phyloP scores from a whole-genome alignment of 2,888 invertebrate species.

The Standfussiana lucernea region DNA sequence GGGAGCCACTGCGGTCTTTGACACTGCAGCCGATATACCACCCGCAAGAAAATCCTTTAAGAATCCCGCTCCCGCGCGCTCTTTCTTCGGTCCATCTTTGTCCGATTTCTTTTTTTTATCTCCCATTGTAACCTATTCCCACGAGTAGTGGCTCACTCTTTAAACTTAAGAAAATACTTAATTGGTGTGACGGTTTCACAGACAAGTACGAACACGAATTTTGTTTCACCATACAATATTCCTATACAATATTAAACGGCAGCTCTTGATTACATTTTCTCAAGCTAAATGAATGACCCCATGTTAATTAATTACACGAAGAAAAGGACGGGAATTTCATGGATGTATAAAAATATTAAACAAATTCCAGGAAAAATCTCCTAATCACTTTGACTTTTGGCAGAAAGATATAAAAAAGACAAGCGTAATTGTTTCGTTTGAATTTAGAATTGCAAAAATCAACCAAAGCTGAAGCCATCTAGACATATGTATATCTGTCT shows the following conservation, averaged over 20 bases:
- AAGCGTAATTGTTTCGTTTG: slow-evolving; percentile 35
- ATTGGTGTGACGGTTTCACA: neutral
- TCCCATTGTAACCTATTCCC: slow-evolving; percentile 26
- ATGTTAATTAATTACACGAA: neutral
- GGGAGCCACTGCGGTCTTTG: slow-evolving; percentile 98
- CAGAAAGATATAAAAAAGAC: slow-evolving; percentile 40
- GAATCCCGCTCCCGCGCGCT: slow-evolving; percentile 9
- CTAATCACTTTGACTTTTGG: slow-evolving; percentile 44
- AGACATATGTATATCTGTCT: neutral
- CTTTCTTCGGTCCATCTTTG: neutral
- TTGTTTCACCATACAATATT: neutral
- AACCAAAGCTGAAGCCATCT: neutral
- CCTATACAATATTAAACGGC: neutral
- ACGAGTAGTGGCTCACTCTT: neutral
- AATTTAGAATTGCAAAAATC: slow-evolving; percentile 37
- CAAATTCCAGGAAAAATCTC: neutral
- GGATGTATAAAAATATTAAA: neutral
- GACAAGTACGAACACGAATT: neutral
- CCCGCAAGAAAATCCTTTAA: slow-evolving; percentile 97
- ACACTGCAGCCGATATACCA: slow-evolving; percentile 97
- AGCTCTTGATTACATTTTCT: slow-evolving; percentile 12
- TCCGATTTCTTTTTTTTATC: neutral
- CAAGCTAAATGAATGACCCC: neutral
- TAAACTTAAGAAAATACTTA: neutral
- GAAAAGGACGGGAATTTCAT: slow-evolving; percentile 11